Evolutionary conservation across 2,797 vertebrate genomes (phyloP), one percentile per base, ranked within the genome.

Genomic region (Rallus crepitans): DNA sequence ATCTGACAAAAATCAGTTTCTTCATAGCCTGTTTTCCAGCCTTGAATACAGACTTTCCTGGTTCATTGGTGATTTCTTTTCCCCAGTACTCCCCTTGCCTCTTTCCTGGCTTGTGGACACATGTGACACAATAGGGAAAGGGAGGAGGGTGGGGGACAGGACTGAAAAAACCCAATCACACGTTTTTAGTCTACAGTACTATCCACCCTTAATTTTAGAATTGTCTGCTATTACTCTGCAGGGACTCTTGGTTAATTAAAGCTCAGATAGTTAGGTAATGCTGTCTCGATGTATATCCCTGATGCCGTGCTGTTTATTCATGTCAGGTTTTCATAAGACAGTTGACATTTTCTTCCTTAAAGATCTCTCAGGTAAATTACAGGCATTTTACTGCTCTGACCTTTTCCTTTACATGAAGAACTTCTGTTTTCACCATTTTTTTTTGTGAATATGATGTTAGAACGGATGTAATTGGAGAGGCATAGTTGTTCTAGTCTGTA

Each of bases 281-380:
- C 89, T 93, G 39, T 90, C 87, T 94, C 81, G 73, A 45, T 12
- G 2, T 56, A 45, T 64, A 72, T 89, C 75, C 56, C 83, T 82
- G 91, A 59, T 30, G 39, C 79, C 83, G 65, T 76, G 70, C 50
- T 95, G 92, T 94, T 97, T 93, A 94, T 96, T 93, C 89, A 66
- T 3, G 2, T 95, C 91, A 95, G 89, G 71, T 89, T 92, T 94
- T 86, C 79, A 59, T 93, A 93, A 94, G 89, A 85, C 21, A 14
- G 84, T 92, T 96, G 93, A 93, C 90, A 89, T 96, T 96, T 97
- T 92, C 91, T 92, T 91, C 68, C 53, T 94, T 91, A 68, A 92
- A 91, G 87, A 91, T 87, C 75, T 91, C 76, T 92, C 72, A 64
- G 82, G 82, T 94, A 91, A 96, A 97, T 96, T 92, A 91, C 79